These are phyloP conservation scores for Scaptomyza tumidula DNA, from an alignment of 2,888 invertebrate species.

Conservation along the genomic window DNA sequence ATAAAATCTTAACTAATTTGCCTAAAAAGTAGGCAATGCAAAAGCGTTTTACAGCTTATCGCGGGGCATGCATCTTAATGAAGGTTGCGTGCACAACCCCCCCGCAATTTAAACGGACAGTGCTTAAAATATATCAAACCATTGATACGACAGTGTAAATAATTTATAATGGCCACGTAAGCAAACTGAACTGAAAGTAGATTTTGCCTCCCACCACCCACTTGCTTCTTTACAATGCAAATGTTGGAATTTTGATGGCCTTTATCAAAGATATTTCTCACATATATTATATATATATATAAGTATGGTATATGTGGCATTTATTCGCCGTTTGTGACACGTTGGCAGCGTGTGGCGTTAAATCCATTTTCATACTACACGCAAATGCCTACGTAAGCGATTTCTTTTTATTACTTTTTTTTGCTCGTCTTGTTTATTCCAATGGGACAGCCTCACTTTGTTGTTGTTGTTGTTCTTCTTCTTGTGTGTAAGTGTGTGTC, in stretches of 20 bases:
- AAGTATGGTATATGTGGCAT: slow-evolving; percentile 23
- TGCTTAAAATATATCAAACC: slow-evolving; percentile 17
- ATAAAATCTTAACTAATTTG: slow-evolving; percentile 65
- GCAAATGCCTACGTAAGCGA: slow-evolving; percentile 69
- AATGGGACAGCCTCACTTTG: slow-evolving; percentile 35
- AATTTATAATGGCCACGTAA: slow-evolving; percentile 70
- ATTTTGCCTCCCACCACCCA: background rate
- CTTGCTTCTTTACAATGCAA: slow-evolving; percentile 59
- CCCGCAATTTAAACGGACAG: background rate
- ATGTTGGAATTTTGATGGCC: slow-evolving; percentile 61
- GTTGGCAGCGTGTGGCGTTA: slow-evolving; percentile 36
- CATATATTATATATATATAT: slow-evolving; percentile 4
- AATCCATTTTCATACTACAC: slow-evolving; percentile 74
- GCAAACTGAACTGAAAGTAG: slow-evolving; percentile 20
- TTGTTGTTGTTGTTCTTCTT: no score
- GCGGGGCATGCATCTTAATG: slow-evolving; percentile 74
- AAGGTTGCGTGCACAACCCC: slow-evolving; percentile 63
- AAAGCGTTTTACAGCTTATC: slow-evolving; percentile 49
- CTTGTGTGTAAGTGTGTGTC: slow-evolving; percentile 15
- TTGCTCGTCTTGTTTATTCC: slow-evolving; percentile 41
- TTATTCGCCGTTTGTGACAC: slow-evolving; percentile 59
- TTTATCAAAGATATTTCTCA: slow-evolving; percentile 56
- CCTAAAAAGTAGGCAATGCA: slow-evolving; percentile 70
- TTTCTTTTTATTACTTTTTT: slow-evolving; percentile 53
- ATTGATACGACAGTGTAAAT: slow-evolving; percentile 58